phyloP scores from a whole-genome alignment of 2,888 invertebrate genomes.

The Coleophora flavipennella region DNA sequence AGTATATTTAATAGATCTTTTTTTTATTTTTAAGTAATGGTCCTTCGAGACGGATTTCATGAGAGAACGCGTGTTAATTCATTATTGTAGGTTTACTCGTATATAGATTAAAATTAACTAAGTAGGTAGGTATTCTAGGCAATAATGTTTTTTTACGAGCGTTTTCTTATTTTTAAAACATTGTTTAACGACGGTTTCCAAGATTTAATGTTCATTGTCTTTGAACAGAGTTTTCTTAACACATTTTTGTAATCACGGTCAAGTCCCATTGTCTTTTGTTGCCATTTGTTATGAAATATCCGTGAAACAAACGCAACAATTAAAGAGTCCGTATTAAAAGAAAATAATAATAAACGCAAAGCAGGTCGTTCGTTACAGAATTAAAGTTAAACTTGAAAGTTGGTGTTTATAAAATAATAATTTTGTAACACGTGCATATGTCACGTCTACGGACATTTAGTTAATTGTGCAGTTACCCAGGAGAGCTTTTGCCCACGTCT shows the following conservation, averaged over 20 bases:
- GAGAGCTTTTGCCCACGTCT: too few relatives aligned
- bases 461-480: neutral
- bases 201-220: conserved; percentile 23
- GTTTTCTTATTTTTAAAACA: too few relatives aligned
- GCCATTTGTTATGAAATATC: conserved; percentile 48
- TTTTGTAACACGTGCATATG: neutral
- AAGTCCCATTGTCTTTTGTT: conserved; percentile 38
- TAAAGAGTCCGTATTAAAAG: conserved; percentile 15
- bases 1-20: too few relatives aligned
- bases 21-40: too few relatives aligned
- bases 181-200: too few relatives aligned
- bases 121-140: too few relatives aligned
- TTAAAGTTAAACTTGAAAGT: neutral
- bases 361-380: conserved; percentile 22
- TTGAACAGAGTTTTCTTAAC: conserved; percentile 26
- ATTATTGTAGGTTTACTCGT: too few relatives aligned
- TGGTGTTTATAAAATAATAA: neutral
- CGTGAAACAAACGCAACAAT: conserved; percentile 35
- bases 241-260: conserved; percentile 33
- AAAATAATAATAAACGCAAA: conserved; percentile 17
- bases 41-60: too few relatives aligned
- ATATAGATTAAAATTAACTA: too few relatives aligned
- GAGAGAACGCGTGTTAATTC: too few relatives aligned
- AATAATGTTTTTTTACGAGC: too few relatives aligned
- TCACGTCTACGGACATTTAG: neutral